phyloP scores from a whole-genome alignment of 2,797 vertebrate genomes.

The Margarornis squamiger region DNA sequence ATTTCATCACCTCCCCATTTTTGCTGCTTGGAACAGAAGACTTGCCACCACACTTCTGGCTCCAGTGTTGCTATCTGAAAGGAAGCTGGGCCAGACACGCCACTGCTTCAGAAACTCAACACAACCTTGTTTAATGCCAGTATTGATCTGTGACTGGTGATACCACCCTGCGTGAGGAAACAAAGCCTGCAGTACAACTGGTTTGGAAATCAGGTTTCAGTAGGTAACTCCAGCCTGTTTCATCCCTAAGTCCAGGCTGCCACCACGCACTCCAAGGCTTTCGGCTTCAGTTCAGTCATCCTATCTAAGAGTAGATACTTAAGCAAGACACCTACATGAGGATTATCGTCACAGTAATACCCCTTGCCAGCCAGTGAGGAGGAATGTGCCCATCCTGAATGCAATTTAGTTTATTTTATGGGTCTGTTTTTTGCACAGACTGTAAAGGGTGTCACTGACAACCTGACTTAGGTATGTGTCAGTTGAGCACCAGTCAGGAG shows the following conservation, averaged over 20 bases:
- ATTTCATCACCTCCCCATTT: constrained; percentile 11
- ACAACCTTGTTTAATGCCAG: not conserved
- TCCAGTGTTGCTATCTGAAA: not conserved
- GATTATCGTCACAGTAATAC: not conserved
- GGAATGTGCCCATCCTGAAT: not conserved
- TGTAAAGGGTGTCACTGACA: not conserved
- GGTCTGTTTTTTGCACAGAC: not conserved
- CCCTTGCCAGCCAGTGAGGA: not conserved
- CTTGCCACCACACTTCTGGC: not conserved
- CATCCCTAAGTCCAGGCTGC: not conserved
- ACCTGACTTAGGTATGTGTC: not conserved
- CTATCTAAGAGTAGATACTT: not conserved
- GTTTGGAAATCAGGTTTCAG: not conserved
- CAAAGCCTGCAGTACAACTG: not conserved
- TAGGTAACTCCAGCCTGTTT: not conserved
- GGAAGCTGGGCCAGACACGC: not conserved
- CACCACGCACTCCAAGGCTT: fast-evolving
- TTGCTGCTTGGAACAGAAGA: not conserved
- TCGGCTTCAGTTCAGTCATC: not conserved
- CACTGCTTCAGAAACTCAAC: not conserved
- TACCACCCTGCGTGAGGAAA: not conserved
- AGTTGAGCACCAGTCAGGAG: not conserved
- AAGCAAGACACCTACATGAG: not conserved
- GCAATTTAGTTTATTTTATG: not conserved
- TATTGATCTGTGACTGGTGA: not conserved